Evolutionary conservation across 92 coral and sea anemone species (phyloP).

Genomic region (Scolanthus callimorphus): DNA sequence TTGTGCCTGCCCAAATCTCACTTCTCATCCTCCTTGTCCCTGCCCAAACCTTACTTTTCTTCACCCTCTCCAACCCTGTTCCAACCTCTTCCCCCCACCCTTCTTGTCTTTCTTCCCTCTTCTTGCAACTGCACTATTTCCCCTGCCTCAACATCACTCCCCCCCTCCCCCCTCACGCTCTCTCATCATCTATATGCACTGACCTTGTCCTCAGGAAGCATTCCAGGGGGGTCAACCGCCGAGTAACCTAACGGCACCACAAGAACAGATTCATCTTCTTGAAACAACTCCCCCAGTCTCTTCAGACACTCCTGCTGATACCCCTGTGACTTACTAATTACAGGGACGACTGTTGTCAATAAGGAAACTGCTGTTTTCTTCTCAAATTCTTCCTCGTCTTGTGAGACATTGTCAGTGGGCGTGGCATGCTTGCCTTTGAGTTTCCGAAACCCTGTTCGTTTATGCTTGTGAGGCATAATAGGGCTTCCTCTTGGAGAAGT

Average conservation of each 20-base stretch:
- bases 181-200: too few relatives aligned
- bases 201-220: conserved; percentile 85
- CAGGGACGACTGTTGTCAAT: conserved; percentile 9
- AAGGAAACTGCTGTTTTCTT: conserved; percentile 13
- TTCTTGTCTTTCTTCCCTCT: too few relatives aligned
- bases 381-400: conserved; percentile 26
- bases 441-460: neutral
- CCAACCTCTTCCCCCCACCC: too few relatives aligned
- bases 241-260: conserved; percentile 78
- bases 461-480: conserved; percentile 13
- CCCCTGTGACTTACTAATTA: conserved; percentile 29
- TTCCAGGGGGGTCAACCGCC: conserved; percentile 70
- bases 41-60: too few relatives aligned
- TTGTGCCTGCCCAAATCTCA: too few relatives aligned
- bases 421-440: neutral
- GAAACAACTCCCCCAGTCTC: conserved; percentile 37
- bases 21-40: too few relatives aligned
- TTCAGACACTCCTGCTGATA: conserved; percentile 40
- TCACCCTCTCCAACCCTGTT: too few relatives aligned
- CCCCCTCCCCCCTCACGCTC: too few relatives aligned
- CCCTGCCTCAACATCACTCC: too few relatives aligned
- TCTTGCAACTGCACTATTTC: too few relatives aligned
- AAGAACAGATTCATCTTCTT: conserved; percentile 58
- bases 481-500: conserved; percentile 26
- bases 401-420: conserved; percentile 10